Conservation (phyloP, 2,113 vertebrate species). For the Pandion haliaetus region DNA sequence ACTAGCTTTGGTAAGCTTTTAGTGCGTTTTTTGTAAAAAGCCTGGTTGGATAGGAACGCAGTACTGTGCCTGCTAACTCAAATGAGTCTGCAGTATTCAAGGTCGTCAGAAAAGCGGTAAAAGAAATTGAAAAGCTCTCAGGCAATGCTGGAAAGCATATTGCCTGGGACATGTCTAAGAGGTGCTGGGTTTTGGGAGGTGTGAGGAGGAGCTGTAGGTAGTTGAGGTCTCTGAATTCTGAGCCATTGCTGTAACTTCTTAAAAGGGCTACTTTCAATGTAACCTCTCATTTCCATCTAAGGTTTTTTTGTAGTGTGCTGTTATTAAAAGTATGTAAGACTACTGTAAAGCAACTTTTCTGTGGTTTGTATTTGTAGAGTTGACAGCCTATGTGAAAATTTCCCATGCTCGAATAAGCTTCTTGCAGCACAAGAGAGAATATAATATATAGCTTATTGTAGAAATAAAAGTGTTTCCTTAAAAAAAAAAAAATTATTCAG, state of each 20-base stretch:
- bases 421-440: neutral
- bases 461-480: neutral
- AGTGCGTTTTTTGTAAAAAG: neutral
- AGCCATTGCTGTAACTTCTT: neutral
- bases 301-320: neutral
- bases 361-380: neutral
- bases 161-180: neutral
- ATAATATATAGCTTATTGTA: neutral
- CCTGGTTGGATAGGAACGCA: neutral
- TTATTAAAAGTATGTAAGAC: neutral
- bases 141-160: neutral
- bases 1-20: neutral
- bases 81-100: neutral
- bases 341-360: neutral
- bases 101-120: neutral
- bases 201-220: neutral
- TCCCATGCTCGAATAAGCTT: neutral
- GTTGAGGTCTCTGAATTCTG: neutral
- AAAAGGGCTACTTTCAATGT: neutral
- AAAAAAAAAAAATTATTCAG: neutral
- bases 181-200: neutral
- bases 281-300: neutral
- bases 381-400: neutral
- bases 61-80: neutral
- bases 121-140: accelerated